Evolutionary conservation across 2,888 invertebrate species (phyloP).

Genomic region (Leucoma salicis): DNA sequence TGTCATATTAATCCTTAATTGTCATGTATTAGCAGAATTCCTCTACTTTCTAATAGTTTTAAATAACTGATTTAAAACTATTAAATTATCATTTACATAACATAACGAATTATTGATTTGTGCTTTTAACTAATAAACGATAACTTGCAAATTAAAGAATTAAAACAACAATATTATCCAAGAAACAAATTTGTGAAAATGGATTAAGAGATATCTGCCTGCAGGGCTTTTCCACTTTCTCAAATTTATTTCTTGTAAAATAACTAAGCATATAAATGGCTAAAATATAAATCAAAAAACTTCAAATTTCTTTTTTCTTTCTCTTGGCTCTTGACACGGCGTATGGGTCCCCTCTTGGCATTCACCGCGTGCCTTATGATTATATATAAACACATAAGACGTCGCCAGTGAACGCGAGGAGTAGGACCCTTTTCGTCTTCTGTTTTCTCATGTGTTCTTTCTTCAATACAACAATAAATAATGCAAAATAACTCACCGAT

Average conservation of each 20-base stretch:
- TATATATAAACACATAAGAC: slow-evolving; percentile 89
- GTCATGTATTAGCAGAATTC: no score
- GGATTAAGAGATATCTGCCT: no score
- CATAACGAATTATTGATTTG: background rate
- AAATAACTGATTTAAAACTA: no score
- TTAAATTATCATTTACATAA: no score
- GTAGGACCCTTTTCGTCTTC: slow-evolving; percentile 79
- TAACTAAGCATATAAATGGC: no score
- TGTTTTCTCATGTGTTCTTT: slow-evolving; percentile 10
- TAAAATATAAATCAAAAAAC: no score
- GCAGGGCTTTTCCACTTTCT: no score
- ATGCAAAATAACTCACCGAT: no score
- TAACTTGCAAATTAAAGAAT: background rate
- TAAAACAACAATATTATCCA: background rate
- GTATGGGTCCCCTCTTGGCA: slow-evolving; percentile 95
- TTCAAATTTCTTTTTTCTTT: background rate
- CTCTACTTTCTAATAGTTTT: no score
- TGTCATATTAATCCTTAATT: no score
- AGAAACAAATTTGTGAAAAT: no score
- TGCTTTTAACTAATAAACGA: background rate
- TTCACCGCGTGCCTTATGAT: slow-evolving; percentile 99
- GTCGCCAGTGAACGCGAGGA: slow-evolving; percentile 98
- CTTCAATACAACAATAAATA: slow-evolving; percentile 1
- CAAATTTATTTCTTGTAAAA: no score
- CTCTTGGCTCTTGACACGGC: slow-evolving; percentile 29